Evolutionary conservation across 2,888 invertebrate genomes (phyloP).

Genomic region (Perithous albicinctus): DNA sequence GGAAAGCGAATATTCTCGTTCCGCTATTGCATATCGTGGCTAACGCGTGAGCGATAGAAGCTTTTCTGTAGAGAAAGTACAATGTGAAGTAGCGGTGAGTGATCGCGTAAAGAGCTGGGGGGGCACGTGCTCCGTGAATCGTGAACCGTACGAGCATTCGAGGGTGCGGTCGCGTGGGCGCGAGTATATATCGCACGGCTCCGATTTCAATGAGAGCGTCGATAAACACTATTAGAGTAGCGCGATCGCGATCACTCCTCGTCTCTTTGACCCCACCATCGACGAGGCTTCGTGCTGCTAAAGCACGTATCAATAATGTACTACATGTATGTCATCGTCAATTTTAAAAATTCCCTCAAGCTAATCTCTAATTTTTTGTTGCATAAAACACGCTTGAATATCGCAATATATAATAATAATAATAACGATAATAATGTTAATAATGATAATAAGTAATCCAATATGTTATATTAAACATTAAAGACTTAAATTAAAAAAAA

Average conservation of each 20-base stretch:
- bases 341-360: background rate
- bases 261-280: constrained; percentile 10
- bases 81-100: background rate
- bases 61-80: background rate
- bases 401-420: background rate
- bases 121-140: background rate
- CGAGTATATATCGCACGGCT: constrained; percentile 27
- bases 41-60: background rate
- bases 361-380: background rate
- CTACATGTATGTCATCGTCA: background rate
- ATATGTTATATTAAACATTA: no score
- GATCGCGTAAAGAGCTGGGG: constrained; percentile 9
- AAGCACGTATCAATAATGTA: constrained; percentile 1
- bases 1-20: background rate
- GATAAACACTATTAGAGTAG: constrained; percentile 47
- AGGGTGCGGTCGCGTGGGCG: constrained; percentile 52
- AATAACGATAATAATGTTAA: background rate
- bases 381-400: background rate
- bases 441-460: no score
- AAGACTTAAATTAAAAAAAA: no score
- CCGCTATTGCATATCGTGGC: background rate
- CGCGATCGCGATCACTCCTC: constrained; percentile 21
- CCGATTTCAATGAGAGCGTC: constrained; percentile 58
- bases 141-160: background rate
- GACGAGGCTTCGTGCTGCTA: constrained; percentile 7